Percentiles rank a stretch among this genome's conserved stretches.
These are phyloP conservation scores for Albula glossodonta DNA, from an alignment of 2,113 vertebrate genomes.

Conservation along the genomic window DNA sequence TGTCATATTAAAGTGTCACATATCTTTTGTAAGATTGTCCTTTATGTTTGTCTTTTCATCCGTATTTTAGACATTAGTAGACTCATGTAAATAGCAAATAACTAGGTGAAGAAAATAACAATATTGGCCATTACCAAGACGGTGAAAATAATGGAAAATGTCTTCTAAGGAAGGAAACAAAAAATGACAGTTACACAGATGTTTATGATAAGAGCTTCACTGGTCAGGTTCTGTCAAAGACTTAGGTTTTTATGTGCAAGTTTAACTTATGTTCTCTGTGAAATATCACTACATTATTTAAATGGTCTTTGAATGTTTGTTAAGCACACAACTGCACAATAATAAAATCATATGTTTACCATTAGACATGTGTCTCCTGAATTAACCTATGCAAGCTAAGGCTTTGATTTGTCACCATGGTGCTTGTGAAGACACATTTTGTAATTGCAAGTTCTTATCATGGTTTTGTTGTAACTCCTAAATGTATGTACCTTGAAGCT, in stretches of 20 bases:
- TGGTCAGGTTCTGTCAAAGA: neutral
- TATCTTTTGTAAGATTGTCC: slow-evolving; percentile 10
- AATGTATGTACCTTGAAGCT: too few relatives aligned
- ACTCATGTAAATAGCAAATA: slow-evolving; percentile 19
- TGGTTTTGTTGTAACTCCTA: too few relatives aligned
- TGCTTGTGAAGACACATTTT: neutral
- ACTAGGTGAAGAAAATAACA: neutral
- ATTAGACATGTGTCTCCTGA: neutral
- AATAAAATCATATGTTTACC: neutral
- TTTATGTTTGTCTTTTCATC: neutral
- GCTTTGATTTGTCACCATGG: neutral
- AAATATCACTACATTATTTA: slow-evolving; percentile 5
- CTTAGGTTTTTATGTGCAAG: neutral
- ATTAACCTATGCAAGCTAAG: neutral
- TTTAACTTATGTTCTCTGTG: neutral
- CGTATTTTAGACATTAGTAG: neutral
- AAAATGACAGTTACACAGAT: neutral
- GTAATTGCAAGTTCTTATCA: neutral
- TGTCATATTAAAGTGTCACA: neutral
- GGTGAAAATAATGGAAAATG: neutral
- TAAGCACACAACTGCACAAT: neutral
- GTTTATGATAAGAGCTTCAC: neutral
- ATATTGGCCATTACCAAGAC: neutral
- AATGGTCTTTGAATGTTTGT: slow-evolving; percentile 12
- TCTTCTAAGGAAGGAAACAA: neutral